These are phyloP conservation scores for Paracyprichromis sp. DNA, from an alignment of 2,113 vertebrate species.

Conservation along the genomic window DNA sequence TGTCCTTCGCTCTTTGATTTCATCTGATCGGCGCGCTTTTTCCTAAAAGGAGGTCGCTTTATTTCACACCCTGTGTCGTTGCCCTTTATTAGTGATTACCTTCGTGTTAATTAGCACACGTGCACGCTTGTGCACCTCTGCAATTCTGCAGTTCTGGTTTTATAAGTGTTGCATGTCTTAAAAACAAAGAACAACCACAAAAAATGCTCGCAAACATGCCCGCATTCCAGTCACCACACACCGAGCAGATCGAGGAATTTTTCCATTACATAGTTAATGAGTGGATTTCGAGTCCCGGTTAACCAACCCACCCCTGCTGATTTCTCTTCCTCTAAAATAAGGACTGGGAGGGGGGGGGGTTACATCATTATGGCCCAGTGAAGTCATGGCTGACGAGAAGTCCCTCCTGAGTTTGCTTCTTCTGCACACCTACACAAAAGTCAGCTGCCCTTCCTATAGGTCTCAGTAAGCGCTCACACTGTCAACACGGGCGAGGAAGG, in stretches of 20 bases:
- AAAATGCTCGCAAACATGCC: conserved; percentile 44
- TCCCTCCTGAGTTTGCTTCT: conserved; percentile 4
- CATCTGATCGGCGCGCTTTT: conserved; percentile 5
- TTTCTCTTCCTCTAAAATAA: conserved; percentile 64
- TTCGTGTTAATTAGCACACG: neutral
- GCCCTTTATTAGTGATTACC: conserved; percentile 43
- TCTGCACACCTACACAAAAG: conserved; percentile 1
- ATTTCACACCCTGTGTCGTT: neutral
- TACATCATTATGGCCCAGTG: conserved; percentile 61
- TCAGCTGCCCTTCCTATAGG: conserved; percentile 28
- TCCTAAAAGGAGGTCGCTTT: neutral
- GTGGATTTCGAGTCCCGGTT: conserved; percentile 33
- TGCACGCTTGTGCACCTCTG: neutral
- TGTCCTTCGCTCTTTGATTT: conserved; percentile 46
- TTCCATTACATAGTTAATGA: conserved; percentile 77
- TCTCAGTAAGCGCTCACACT: neutral
- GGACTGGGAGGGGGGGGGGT: neutral
- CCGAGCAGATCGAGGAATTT: conserved; percentile 60
- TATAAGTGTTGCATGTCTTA: conserved; percentile 44
- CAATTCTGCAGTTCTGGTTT: conserved; percentile 16
- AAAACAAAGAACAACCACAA: neutral
- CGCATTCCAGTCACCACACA: conserved; percentile 57
- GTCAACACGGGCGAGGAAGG: conserved; percentile 9
- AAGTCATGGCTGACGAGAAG: conserved; percentile 59
- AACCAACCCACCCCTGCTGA: conserved; percentile 58